Base-by-base conservation (phyloP, 2,797 vertebrate genomes). In the Alca torda region DNA sequence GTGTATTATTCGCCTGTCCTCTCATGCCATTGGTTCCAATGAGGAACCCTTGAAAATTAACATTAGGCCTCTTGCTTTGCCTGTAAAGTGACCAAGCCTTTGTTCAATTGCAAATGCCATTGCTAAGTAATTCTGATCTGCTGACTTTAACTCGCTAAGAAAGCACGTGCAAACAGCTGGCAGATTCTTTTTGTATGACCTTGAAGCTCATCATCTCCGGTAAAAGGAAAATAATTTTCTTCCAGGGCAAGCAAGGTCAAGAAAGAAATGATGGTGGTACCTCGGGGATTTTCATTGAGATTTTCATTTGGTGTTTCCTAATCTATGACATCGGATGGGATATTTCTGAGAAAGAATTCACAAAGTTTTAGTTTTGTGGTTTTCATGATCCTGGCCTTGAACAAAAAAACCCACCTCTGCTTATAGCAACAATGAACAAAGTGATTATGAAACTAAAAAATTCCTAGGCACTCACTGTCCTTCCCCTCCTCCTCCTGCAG, bases 401-500 rank as follows among this genome's bases (percentile, higher is more conserved):
- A 70, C 26, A 75, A n/a, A 51, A 68, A 74, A 57, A 5, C 3
- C 21, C 45, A 45, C 14, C 16, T 56, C 30, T n/a, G 24, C n/a
- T 70, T 81, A n/a, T 17, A 76, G 51, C 10, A 53, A 50, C 48
- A 88, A 72, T 33, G 6, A 75, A 57, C 19, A 15, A 63, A 89
- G n/a, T 63, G n/a, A 56, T 50, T 43, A 26, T 67, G 56, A 90
- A 91, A 23, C 35, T 31, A 39, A 64, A 74, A 60, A 78, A 26
- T 25, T 79, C 50, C 64, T 50, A 14, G 30, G 11, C n/a, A 24
- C 20, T 35, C 60, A 63, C 33, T 59, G 14, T 50, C 31, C n/a
- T 83, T 57, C 4, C 31, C 18, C 11, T 85, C 15, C 73, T 57
- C 16, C 59, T 61, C 43, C 64, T 63, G 75, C 95, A 98, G 98